Base-by-base conservation (phyloP, 2,888 invertebrate genomes). In the Stenchaetothrips biformis region DNA sequence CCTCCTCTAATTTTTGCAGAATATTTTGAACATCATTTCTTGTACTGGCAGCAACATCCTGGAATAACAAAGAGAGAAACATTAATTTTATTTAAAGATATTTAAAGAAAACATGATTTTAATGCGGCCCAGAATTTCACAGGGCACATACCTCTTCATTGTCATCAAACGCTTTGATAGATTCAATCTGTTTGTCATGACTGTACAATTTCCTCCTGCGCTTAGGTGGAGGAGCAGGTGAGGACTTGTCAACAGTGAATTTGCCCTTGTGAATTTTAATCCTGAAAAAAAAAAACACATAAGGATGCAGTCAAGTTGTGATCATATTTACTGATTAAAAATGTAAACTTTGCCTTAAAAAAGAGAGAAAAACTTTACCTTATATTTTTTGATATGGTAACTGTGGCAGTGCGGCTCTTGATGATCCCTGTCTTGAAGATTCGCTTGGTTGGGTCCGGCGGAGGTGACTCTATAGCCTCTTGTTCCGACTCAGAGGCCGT, bases 111-210 rank as follows among this genome's bases (percentile, higher is more conserved):
- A 67, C 9, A 21, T 21, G 21, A n/a, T 0, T 21, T 74, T 1
- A 37, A 37, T 37, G 9, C 21, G 6, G 11, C 8, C 67, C 8
- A 37, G 37, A 37, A 37, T 37, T 37, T 37, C 1, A 37, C 37
- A 37, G 53, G 6, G 13, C 13, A 74, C 67, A 25, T 25, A 74
- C 67, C 4, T 74, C 67, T 21, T 74, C 67, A 74, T 21, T 74
- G 25, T 74, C 67, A 74, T 74, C 67, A 74, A 74, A 74, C 4
- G 67, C 21, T 25, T 74, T 74, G 25, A 74, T 74, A 9, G 67
- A 21, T 21, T 74, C 21, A 9, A 74, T 74, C 25, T 74, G 67
- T 74, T 74, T 74, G 7, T 74, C 67, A 25, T 21, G 67, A 25
- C 25, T 74, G 67, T 74, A 74, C 7, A 74, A 25, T 25, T 74